A percentile compares a stretch with the other conserved stretches of the same genome.
phyloP scores from a whole-genome alignment of 2,113 vertebrate genomes.

The Phocoena phocoena region DNA sequence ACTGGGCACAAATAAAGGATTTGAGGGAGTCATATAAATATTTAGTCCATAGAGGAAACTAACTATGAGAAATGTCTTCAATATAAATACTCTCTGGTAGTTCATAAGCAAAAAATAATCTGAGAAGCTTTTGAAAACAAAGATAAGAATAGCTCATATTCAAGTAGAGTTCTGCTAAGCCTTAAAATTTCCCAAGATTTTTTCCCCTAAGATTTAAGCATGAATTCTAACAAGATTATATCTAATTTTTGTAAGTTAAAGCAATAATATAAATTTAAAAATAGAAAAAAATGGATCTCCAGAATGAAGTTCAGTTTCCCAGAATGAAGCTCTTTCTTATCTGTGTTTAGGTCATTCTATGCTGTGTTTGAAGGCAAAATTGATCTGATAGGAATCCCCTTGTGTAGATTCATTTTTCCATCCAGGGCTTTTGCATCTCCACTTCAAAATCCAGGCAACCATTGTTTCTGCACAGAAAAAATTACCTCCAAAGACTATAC shows the following conservation, averaged over 20 bases:
- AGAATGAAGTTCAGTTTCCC: neutral
- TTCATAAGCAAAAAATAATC: neutral
- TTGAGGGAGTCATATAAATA: neutral
- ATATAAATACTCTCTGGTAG: neutral
- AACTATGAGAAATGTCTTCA: neutral
- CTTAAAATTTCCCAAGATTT: neutral
- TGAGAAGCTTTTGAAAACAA: neutral
- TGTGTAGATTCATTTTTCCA: conserved; percentile 89
- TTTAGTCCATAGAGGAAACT: neutral
- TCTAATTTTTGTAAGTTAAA: neutral
- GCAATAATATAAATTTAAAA: neutral
- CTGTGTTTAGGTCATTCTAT: conserved; percentile 88
- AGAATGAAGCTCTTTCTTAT: neutral
- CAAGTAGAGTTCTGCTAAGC: neutral
- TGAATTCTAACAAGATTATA: neutral
- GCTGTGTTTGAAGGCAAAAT: conserved; percentile 81
- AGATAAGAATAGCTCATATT: neutral
- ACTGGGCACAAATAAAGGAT: neutral
- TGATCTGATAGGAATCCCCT: conserved; percentile 89
- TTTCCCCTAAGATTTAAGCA: neutral
- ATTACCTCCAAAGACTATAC: conserved; percentile 87
- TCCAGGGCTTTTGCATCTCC: conserved; percentile 88
- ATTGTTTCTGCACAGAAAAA: conserved; percentile 88
- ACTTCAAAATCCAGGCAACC: conserved; percentile 86
- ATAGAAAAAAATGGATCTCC: neutral